Percentiles rank a stretch among this genome's conserved stretches.
Evolutionary conservation across 2,888 invertebrate genomes (phyloP).

Genomic region (Caenorhabditis panamensis): DNA sequence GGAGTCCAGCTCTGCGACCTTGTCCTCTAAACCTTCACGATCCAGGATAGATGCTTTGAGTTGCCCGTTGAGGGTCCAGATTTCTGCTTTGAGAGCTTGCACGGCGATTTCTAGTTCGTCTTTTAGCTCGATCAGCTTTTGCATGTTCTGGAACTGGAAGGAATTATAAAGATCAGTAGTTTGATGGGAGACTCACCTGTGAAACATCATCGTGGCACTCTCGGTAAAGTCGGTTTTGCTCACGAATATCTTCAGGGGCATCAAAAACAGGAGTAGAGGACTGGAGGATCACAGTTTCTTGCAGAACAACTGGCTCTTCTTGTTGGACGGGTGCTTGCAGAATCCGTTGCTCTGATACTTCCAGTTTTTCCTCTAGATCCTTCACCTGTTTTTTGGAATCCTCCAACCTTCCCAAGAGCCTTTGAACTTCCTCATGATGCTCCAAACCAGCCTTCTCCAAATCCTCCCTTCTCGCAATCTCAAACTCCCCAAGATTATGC

Average conservation of each 20-base stretch:
- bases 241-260: background rate
- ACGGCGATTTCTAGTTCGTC: conserved; percentile 76
- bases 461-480: conserved; percentile 40
- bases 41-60: conserved; percentile 72
- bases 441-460: conserved; percentile 16
- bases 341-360: too few species aligned
- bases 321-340: too few species aligned
- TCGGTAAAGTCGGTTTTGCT: conserved; percentile 49
- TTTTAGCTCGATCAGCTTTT: conserved; percentile 66
- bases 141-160: conserved; percentile 53
- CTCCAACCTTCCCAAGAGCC: too few species aligned
- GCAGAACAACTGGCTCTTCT: background rate
- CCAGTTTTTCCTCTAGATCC: too few species aligned
- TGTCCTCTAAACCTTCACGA: conserved; percentile 62
- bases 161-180: background rate
- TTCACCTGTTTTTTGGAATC: too few species aligned
- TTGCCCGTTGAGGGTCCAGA: conserved; percentile 78
- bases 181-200: background rate
- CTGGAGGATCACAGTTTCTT: conserved; percentile 24
- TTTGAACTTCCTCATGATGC: too few species aligned
- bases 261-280: conserved; percentile 7
- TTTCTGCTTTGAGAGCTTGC: conserved; percentile 74
- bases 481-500: conserved; percentile 43
- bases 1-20: conserved; percentile 62
- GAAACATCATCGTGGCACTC: conserved; percentile 59